Evolutionary conservation across 2,797 vertebrate species (phyloP).

Genomic region (Cirrhinus mrigala): DNA sequence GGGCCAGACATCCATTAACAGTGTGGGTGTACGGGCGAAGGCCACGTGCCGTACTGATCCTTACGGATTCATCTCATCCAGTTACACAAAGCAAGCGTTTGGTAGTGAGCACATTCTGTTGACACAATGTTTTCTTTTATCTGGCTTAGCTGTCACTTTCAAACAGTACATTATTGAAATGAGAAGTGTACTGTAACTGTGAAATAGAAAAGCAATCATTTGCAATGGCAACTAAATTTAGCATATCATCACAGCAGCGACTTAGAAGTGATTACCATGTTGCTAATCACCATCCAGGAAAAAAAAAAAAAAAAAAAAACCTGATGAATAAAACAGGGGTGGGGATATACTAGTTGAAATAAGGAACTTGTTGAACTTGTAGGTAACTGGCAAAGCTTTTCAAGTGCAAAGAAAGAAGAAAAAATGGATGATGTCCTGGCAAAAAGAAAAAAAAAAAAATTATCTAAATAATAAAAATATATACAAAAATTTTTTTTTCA

Average conservation of each 20-base stretch:
- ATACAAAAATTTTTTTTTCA: no score
- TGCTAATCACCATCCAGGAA: background rate
- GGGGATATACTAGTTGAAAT: background rate
- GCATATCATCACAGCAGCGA: background rate
- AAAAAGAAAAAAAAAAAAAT: background rate
- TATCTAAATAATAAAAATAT: no score
- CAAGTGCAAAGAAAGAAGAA: background rate
- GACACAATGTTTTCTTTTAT: background rate
- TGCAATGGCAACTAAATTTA: background rate
- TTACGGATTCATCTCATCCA: conserved; percentile 23
- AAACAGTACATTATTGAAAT: background rate
- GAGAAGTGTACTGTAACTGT: background rate
- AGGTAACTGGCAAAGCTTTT: background rate
- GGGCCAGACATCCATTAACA: conserved; percentile 40
- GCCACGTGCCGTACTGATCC: conserved; percentile 8
- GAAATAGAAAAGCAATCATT: background rate
- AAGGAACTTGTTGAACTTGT: background rate
- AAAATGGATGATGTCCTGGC: background rate
- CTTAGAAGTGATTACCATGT: background rate
- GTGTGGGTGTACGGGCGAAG: conserved; percentile 38
- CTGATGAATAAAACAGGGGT: background rate
- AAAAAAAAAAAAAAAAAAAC: no score
- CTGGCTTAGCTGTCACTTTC: background rate
- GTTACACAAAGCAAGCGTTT: conserved; percentile 12
- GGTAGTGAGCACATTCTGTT: conserved; percentile 17